Conservation (phyloP, 2,797 vertebrate species). For the Spinus olivaceus region DNA sequence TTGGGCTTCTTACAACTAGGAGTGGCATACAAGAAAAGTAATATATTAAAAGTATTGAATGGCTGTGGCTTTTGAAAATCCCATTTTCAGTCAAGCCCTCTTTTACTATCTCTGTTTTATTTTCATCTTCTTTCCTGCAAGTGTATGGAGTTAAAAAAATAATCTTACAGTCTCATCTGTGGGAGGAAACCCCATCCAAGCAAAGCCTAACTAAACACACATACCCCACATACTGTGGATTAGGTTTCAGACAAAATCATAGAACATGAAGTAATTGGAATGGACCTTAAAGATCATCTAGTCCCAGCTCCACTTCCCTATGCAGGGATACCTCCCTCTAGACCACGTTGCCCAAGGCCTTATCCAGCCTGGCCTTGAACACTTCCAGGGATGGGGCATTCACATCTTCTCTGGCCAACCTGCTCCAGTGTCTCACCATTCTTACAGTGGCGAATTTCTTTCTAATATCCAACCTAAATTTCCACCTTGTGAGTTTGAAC, state of each 20-base stretch:
- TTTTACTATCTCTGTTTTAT: neutral
- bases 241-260: neutral
- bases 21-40: neutral
- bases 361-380: neutral
- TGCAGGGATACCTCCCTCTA: neutral
- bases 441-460: neutral
- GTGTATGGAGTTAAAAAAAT: neutral
- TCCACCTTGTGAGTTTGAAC: neutral
- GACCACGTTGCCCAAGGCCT: neutral
- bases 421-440: neutral
- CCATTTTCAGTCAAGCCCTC: neutral
- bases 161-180: neutral
- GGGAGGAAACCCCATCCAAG: rapidly evolving
- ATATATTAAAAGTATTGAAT: neutral
- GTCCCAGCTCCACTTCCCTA: neutral
- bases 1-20: neutral
- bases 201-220: neutral
- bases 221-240: rapidly evolving
- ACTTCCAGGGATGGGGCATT: neutral
- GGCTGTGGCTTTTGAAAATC: neutral
- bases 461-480: neutral
- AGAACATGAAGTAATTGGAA: neutral
- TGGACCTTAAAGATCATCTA: neutral
- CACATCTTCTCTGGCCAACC: neutral
- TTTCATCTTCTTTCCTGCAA: neutral